Conservation (phyloP, 2,797 vertebrate species). For the Characodon lateralis region DNA sequence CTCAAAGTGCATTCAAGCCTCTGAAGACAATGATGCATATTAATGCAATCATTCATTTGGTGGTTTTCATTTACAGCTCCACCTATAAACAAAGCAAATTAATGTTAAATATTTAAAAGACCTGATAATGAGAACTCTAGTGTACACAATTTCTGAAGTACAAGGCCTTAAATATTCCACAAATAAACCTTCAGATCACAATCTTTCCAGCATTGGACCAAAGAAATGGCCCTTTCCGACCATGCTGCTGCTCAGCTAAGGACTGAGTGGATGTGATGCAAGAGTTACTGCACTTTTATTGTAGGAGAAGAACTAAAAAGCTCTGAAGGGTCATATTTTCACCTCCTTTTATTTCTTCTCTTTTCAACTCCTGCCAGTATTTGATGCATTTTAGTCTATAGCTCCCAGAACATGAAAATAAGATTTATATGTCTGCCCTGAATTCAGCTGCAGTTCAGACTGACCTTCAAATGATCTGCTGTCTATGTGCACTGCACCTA, state of each 20-base stretch:
- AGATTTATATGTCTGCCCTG: neutral
- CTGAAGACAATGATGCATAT: conserved; percentile 20
- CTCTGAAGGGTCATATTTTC: neutral
- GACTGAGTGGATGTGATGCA: neutral
- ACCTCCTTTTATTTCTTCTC: neutral
- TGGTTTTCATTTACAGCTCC: conserved; percentile 6
- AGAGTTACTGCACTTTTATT: neutral
- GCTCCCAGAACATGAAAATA: neutral
- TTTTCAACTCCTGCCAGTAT: neutral
- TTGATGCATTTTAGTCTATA: neutral
- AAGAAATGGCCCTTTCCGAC: neutral
- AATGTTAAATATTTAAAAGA: neutral
- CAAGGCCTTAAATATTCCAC: neutral
- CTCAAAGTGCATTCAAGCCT: conserved; percentile 23
- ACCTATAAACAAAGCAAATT: conserved; percentile 10
- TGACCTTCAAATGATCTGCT: neutral
- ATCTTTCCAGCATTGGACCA: neutral
- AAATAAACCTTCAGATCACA: neutral
- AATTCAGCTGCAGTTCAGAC: neutral
- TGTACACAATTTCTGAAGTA: neutral
- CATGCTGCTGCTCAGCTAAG: neutral
- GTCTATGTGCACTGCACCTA: neutral
- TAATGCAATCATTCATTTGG: conserved; percentile 28
- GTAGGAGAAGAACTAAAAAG: neutral
- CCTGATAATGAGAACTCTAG: neutral